Percentiles rank a stretch among this genome's conserved stretches.
phyloP scores from a whole-genome alignment of 1,140 invertebrate species.

The Akabosia matsudoensis region DNA sequence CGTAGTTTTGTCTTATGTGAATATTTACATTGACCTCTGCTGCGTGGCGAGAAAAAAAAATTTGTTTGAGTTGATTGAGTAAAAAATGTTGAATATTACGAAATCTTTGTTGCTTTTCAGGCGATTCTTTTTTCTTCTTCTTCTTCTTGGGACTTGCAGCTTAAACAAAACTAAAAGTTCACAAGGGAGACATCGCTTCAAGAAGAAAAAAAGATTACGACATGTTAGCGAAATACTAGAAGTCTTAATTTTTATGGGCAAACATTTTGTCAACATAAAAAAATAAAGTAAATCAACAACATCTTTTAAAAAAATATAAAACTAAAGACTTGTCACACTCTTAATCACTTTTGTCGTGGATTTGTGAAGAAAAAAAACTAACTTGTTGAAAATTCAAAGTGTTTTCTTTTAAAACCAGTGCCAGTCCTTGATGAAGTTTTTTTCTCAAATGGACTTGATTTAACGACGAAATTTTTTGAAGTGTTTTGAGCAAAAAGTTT shows the following conservation, averaged over 20 bases:
- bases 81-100: neutral
- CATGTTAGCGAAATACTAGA: neutral
- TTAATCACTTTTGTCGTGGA: neutral
- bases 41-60: neutral
- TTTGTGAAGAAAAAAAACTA: slow-evolving; percentile 6
- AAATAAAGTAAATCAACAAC: too few species aligned
- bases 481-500: too few species aligned
- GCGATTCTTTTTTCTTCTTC: too few species aligned
- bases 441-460: too few species aligned
- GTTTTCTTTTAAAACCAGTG: too few species aligned
- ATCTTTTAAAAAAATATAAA: too few species aligned
- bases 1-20: neutral
- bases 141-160: too few species aligned
- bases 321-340: neutral
- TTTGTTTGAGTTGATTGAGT: neutral
- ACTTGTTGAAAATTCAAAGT: too few species aligned
- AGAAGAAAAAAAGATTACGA: neutral
- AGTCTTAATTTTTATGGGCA: neutral
- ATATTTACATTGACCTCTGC: neutral
- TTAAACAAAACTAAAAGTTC: too few species aligned
- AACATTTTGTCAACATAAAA: neutral
- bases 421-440: too few species aligned
- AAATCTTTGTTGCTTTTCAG: neutral
- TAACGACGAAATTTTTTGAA: too few species aligned
- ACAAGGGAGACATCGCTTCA: neutral